A percentile compares a stretch with the other conserved stretches of the same genome.
phyloP scores from a whole-genome alignment of 2,888 invertebrate species.

The Encarsia formosa region DNA sequence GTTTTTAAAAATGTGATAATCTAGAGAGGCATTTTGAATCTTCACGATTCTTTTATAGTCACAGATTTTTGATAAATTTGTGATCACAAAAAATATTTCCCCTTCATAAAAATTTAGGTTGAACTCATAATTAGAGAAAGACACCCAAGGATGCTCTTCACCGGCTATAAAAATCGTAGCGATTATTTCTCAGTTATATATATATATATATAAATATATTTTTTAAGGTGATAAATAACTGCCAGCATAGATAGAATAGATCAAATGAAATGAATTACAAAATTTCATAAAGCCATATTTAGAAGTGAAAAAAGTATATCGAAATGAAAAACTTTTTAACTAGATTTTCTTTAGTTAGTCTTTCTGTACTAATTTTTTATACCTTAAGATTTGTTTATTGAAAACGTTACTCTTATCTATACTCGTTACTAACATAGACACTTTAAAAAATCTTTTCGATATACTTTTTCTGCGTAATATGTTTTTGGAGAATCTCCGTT shows the following conservation, averaged over 20 bases:
- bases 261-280: background rate
- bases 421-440: no score
- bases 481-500: slow-evolving; percentile 2
- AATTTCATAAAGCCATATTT: background rate
- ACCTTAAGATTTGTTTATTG: no score
- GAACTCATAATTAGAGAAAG: no score
- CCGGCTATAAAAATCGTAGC: no score
- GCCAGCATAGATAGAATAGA: slow-evolving; percentile 12
- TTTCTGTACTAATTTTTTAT: no score
- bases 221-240: background rate
- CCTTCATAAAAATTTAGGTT: no score
- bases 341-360: no score
- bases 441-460: slow-evolving; percentile 4
- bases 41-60: background rate
- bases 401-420: no score
- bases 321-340: slow-evolving; percentile 1
- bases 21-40: background rate
- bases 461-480: slow-evolving; percentile 9
- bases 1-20: background rate
- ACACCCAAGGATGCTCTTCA: no score
- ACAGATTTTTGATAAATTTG: background rate
- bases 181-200: background rate
- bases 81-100: no score
- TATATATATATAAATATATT: background rate
- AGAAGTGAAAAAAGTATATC: slow-evolving; percentile 8